A percentile compares a stretch with the other conserved stretches of the same genome.
Conservation (phyloP, 2,113 vertebrate genomes). For the Chrysemys picta region DNA sequence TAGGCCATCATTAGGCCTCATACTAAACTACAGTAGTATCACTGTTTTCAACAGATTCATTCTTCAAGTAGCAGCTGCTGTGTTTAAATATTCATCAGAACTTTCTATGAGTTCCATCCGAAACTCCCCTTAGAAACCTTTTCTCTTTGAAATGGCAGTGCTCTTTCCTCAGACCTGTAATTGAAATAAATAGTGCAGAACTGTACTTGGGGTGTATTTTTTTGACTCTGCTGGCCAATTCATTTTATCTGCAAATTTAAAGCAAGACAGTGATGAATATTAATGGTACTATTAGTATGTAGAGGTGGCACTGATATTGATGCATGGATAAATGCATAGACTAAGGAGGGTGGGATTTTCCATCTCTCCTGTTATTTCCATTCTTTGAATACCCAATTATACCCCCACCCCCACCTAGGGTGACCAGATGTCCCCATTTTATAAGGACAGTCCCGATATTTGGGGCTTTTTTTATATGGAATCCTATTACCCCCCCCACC, state of each 20-base stretch:
- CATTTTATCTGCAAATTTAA: slow-evolving; percentile 69
- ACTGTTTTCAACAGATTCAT: background rate
- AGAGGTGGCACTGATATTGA: slow-evolving; percentile 58
- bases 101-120: background rate
- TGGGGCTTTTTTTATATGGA: no score
- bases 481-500: no score
- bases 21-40: background rate
- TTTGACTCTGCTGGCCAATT: slow-evolving; percentile 55
- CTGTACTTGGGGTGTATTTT: background rate
- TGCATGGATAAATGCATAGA: slow-evolving; percentile 14
- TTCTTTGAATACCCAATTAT: background rate
- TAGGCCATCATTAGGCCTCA: background rate
- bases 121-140: slow-evolving; percentile 17
- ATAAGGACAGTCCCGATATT: no score
- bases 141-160: slow-evolving; percentile 6
- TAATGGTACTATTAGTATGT: slow-evolving; percentile 63
- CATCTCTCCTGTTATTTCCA: slow-evolving; percentile 12
- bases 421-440: no score
- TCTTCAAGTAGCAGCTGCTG: background rate
- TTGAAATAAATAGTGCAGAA: slow-evolving; percentile 69
- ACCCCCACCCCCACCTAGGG: background rate
- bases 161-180: slow-evolving; percentile 43
- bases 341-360: slow-evolving; percentile 20
- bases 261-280: slow-evolving; percentile 60
- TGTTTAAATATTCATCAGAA: slow-evolving; percentile 40